These are phyloP conservation scores for Lochmaea capreae DNA, from an alignment of 2,888 invertebrate species.

Conservation along the genomic window DNA sequence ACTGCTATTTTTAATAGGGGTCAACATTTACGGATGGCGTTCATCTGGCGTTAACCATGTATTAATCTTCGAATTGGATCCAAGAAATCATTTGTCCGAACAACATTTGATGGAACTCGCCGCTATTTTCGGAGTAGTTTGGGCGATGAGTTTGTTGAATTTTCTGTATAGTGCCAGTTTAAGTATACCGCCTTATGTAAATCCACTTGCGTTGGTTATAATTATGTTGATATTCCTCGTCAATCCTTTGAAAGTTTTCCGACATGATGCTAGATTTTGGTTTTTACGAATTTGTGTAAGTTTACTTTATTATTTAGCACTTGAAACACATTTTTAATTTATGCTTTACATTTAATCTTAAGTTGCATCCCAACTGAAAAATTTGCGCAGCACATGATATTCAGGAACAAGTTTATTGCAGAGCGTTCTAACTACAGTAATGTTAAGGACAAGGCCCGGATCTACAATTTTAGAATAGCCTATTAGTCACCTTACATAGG, in stretches of 20 bases:
- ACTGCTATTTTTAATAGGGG: conserved; percentile 81
- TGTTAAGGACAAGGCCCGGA: too few relatives aligned
- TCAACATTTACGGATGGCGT: conserved; percentile 86
- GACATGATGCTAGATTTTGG: conserved; percentile 84
- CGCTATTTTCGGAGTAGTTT: conserved; percentile 80
- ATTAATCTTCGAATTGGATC: conserved; percentile 85
- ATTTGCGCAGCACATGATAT: too few relatives aligned
- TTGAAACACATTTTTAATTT: background rate
- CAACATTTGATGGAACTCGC: conserved; percentile 84
- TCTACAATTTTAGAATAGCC: too few relatives aligned
- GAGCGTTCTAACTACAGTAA: too few relatives aligned
- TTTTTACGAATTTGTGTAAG: conserved; percentile 73
- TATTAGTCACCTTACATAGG: too few relatives aligned
- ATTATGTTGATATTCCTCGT: conserved; percentile 78
- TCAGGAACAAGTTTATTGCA: too few relatives aligned
- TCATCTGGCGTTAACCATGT: conserved; percentile 87
- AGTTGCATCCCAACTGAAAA: too few relatives aligned
- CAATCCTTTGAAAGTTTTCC: conserved; percentile 81
- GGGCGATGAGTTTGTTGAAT: conserved; percentile 75
- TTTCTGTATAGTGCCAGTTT: conserved; percentile 76
- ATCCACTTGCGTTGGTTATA: conserved; percentile 77
- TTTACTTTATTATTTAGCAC: conserved; percentile 34
- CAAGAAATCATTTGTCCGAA: conserved; percentile 80
- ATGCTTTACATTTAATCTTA: background rate
- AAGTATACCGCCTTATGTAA: conserved; percentile 80